phyloP scores from a whole-genome alignment of 2,888 invertebrate species.

The Ectemnius continuus region DNA sequence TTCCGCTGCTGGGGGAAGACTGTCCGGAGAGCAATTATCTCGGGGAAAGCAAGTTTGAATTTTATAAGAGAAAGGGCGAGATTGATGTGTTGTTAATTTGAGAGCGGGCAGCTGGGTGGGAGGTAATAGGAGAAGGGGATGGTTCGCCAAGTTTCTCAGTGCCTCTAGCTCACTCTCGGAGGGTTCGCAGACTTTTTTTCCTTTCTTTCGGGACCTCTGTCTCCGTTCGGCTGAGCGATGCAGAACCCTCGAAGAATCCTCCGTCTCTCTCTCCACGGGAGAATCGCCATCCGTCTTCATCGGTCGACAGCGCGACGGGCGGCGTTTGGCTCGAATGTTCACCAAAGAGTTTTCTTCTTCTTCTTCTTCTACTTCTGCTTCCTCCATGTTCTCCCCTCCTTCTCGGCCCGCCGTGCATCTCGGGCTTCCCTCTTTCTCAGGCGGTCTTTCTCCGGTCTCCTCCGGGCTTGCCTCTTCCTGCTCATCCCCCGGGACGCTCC shows the following conservation, averaged over 20 bases:
- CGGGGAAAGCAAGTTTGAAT: conserved; percentile 33
- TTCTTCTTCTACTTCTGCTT: conserved; percentile 62
- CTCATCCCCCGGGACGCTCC: conserved; percentile 11
- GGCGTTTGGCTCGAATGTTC: conserved; percentile 78
- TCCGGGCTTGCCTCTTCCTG: conserved; percentile 26
- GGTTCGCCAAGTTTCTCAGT: conserved; percentile 42
- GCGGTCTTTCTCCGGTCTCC: conserved; percentile 55
- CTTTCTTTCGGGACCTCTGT: conserved; percentile 33
- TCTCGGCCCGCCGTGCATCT: conserved; percentile 27
- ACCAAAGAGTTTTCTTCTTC: conserved; percentile 76
- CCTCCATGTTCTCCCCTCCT: conserved; percentile 40
- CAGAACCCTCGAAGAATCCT: conserved; percentile 65
- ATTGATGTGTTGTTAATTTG: conserved; percentile 78
- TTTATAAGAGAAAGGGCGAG: conserved; percentile 69
- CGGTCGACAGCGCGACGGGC: conserved; percentile 78
- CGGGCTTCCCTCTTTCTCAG: conserved; percentile 14
- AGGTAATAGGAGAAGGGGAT: conserved; percentile 55
- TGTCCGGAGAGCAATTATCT: conserved; percentile 19
- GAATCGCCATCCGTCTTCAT: conserved; percentile 78
- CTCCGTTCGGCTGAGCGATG: conserved; percentile 53
- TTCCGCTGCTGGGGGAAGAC: too few relatives aligned
- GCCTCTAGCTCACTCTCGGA: conserved; percentile 46
- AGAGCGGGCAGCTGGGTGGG: conserved; percentile 71
- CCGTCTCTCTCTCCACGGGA: conserved; percentile 65
- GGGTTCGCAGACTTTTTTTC: conserved; percentile 23